Evolutionary conservation across 1,140 invertebrate genomes (phyloP), one percentile per base, ranked within the genome.

Genomic region (Littorina saxatilis): DNA sequence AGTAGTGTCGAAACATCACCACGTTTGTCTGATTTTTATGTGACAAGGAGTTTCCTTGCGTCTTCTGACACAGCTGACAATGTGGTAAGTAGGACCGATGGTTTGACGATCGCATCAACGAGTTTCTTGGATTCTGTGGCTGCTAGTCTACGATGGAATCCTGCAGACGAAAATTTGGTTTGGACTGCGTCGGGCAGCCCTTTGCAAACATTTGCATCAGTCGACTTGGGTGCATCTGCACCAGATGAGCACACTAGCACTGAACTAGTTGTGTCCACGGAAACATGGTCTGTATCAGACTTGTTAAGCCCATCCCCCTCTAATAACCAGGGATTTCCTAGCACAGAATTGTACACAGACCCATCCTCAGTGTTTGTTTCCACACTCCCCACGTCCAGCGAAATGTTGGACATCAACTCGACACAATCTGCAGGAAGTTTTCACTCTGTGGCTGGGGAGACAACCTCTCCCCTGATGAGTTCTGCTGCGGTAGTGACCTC

Each of bases 401-500:
- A 39, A 39, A 39, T 68, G 66, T 20, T 40, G 29, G 68, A 72
- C 2, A 40, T 72, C 37, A 73, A 52, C 70, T 27, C 40, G 27
- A 47, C 39, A 17, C 39, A 73, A 43, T 2, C 20, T 50, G 1
- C 43, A n/a, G 23, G 40, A 23, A 13, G 20, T 37, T 29, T 73
- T 35, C 43, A 27, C 5, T 50, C 70, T 29, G n/a, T 35, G 0
- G 40, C 70, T 27, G 70, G 7, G 40, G 66, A 68, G 35, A 68
- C 66, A 7, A 68, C 66, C 35, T 29, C 61, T 32, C 35, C 66
- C 23, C 9, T 68, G 35, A 23, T 37, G 35, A 39, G 32, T 17
- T 58, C 74, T 23, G 17, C 76, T 7, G 9, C 35, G 23, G 55
- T 27, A 20, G 95, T 80, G 97, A 93, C 55, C 17, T 73, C 79